Base-by-base conservation (phyloP, 2,113 vertebrate species). In the Bubo blakistoni region DNA sequence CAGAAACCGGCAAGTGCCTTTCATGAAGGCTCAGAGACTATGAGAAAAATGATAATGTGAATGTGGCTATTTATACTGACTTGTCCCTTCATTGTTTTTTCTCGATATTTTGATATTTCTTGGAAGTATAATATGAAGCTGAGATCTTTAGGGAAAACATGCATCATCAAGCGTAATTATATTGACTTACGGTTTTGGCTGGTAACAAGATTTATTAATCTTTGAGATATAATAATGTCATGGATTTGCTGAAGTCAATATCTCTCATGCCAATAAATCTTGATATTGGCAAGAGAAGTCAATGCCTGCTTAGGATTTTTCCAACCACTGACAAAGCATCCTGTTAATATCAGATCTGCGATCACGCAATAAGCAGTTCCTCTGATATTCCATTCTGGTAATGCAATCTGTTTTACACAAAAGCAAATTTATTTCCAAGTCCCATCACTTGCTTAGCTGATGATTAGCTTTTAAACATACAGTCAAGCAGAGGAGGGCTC, bases 191-290 rank as follows among this genome's bases (percentile, higher is more conserved):
- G 62, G 86, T 92, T 97, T 97, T 95, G 94, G 90, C 90, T 97
- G 93, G 95, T 97, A 98, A 95, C 90, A 97, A 97, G 97, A 98
- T 98, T 98, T 98, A 98, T 98, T 97, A 97, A 93, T 97, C 94
- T 95, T 97, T 32, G 44, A 97, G 96, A 95, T 97, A 96, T 93
- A 98, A 98, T 98, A 98, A 98, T 96, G 96, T 96, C 90, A 94
- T 86, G 97, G 93, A 97, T 98, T 97, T 98, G 86, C 84, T 91
- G 83, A 92, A 96, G 97, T 98, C 98, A 97, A 98, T 98, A 98
- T 87, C 73, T 96, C 92, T 95, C 7, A 1, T 94, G 73, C 97
- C 92, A 98, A 98, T 98, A 98, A 98, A 98, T 98, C 98, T 97
- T 98, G 87, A 90, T 98, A 98, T 98, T 46, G 86, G 96, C 97